Base-by-base conservation (phyloP, 2,888 invertebrate species). In the Spodoptera picta region DNA sequence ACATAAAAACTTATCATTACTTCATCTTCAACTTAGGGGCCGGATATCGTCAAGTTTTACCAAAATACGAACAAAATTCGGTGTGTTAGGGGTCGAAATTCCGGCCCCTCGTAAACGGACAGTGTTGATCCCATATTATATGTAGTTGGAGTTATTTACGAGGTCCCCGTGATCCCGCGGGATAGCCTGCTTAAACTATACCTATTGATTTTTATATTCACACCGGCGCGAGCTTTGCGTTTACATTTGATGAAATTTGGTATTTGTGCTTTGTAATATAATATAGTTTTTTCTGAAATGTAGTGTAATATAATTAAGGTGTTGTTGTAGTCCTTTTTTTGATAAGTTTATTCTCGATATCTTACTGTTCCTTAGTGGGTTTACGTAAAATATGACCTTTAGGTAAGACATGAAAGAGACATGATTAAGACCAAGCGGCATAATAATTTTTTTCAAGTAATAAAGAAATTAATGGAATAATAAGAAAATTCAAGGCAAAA, bases 71-170 rank as follows among this genome's bases (percentile, higher is more conserved):
- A 49, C 62, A 71, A 70, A 80, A 68, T 68, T 77, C 65, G 31
- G 31, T 49, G 67, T 62, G 56, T 53, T 44, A 6, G 36, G 53
- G 48, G 51, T 60, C 24, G 19, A 56, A 46, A 56, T 41, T 59
- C 41, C 44, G 54, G 59, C 79, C 79, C 79, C 74, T 72, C 78
- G 72, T 72, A 71, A 74, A 64, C 60, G 62, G 64, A 59, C 64
- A 43, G 48, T 41, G 71, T 66, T 81, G 80, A 83, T 80, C 83
- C 80, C 73, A 48, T 73, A 68, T 80, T 80, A 82, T 79, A 80
- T 82, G 79, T 73, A 58, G 62, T 60, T 65, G 57, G 78, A 80
- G 85, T 83, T 84, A 85, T 86, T 86, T 86, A 86, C 84, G 85
- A 79, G 64, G 62, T 70, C 53, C 69, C 65, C 24, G 43, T 65